Base-by-base conservation (phyloP, 2,888 invertebrate genomes). In the Chromoteleia sp. region DNA sequence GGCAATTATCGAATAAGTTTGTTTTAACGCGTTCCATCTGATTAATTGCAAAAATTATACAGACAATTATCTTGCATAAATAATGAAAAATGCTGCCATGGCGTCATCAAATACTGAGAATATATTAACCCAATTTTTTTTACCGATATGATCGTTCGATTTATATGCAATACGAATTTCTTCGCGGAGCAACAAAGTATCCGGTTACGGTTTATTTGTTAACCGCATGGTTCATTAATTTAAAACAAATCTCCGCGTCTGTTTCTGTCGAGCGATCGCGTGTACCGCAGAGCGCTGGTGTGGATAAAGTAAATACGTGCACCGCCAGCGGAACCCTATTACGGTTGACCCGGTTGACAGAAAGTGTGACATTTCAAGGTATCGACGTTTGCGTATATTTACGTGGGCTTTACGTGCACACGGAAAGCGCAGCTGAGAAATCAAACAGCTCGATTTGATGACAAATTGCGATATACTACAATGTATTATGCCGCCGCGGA, bases 321-420 rank as follows among this genome's bases (percentile, higher is more conserved):
- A 43, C 45, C 36, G 59, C 25, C 63, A 56, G 29, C 63, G 41
- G 65, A 36, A 73, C 67, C 73, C 68, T 80, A 80, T 70, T 80
- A 80, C 63, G 74, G 74, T 61, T 74, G 74, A 68, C 80, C 74
- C 80, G 80, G 68, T 61, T 74, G 74, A 68, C 80, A 70, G 80
- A 80, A 68, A 80, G 80, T 74, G 45, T 68, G 50, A 67, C 63
- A 68, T 80, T 80, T 68, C 80, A 80, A 80, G 80, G 80, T 74
- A 41, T 43, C 15, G 39, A 3, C 19, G 25, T 52, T 59, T 48
- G 63, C 59, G 52, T 73, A 33, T 63, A 48, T 65, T 48, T 58
- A 79, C 67, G 78, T 73, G 50, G 78, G 78, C 36, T 71, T 71
- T 50, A 33, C 6, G 2, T 48, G 39, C 17, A 70, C 70, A 30